Evolutionary conservation across 2,113 vertebrate genomes (phyloP), one percentile per base, ranked within the genome.

Genomic region (Cnemophilus loriae): DNA sequence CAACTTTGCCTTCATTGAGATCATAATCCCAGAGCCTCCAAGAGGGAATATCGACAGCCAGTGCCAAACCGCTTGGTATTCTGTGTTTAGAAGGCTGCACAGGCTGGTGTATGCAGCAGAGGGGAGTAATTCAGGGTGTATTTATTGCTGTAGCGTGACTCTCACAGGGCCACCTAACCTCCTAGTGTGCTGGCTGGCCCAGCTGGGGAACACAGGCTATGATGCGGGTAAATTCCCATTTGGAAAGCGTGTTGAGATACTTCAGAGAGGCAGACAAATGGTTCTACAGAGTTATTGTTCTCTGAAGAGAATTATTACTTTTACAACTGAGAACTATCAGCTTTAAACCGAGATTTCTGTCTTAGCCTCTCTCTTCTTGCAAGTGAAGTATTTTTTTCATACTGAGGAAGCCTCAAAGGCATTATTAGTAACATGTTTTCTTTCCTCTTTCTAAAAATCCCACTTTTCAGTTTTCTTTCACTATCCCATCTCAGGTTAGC

Each of bases 51-150:
- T 64, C 41, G 6, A 35, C 76, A 92, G 83, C 6, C 59, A 50
- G 53, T 87, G 96, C 95, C 95, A 96, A 95, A 92, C 85, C 89
- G 19, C 86, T 92, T 89, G 90, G 83, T 90, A 75, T 94, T 90
- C 77, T 84, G 85, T 68, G 68, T 86, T 83, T 39, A 90, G 86
- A 87, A 84, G 85, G 84, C 78, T 79, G 61, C 55, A 30, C 67
- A 64, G 55, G 78, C 92, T 90, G 47, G 85, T 90, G 86, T 74
- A 35, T 46, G 30, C 32, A 88, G 71, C 82, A 83, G 82, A 88
- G 49, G n/a, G 60, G 65, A 71, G 90, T 87, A 88, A 93, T 92
- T 87, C 90, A 56, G 88, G 73, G 65, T 75, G 69, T 81, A 77
- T 93, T 95, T 95, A 90, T 87, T 94, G 88, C 82, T 74, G 92